Evolutionary conservation across 2,888 invertebrate species (phyloP).

Genomic region (Carcina quercana): DNA sequence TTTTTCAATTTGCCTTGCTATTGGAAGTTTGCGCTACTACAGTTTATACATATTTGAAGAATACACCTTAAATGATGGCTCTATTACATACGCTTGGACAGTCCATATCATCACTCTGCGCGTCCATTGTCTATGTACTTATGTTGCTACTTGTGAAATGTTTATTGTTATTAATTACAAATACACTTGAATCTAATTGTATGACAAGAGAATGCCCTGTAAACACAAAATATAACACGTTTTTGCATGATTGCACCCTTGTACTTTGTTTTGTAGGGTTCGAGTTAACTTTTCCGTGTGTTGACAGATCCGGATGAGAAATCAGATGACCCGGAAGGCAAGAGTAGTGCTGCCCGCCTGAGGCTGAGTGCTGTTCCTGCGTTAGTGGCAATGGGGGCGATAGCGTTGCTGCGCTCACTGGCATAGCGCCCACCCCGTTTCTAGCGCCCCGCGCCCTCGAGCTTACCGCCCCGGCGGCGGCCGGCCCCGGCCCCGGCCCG

Average conservation of each 20-base stretch:
- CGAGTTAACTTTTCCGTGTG: slow-evolving; percentile 8
- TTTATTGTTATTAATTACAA: too few species aligned
- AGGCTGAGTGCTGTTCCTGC: slow-evolving; percentile 12
- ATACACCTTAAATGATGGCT: too few species aligned
- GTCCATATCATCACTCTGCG: too few species aligned
- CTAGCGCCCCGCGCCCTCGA: slow-evolving; percentile 4
- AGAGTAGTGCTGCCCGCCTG: slow-evolving; percentile 24
- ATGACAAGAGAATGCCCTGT: too few species aligned
- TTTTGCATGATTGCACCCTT: slow-evolving; percentile 4
- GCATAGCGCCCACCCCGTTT: slow-evolving; percentile 27
- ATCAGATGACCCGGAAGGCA: slow-evolving; percentile 26
- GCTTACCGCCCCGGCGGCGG: slow-evolving; percentile 3
- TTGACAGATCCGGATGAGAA: slow-evolving; percentile 32
- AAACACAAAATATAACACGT: too few species aligned
- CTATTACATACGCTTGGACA: too few species aligned
- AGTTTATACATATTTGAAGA: too few species aligned
- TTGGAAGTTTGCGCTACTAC: too few species aligned
- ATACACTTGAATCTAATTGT: too few species aligned
- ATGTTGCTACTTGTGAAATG: too few species aligned
- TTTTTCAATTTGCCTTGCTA: too few species aligned
- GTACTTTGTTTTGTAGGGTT: not conserved
- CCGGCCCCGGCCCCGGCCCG: slow-evolving; percentile 21
- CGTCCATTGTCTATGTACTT: too few species aligned
- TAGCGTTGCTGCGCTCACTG: slow-evolving; percentile 12
- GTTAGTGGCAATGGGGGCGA: slow-evolving; percentile 15